A percentile compares a stretch with the other conserved stretches of the same genome.
phyloP scores from a whole-genome alignment of 2,113 vertebrate species.

The Myrmecophaga tridactyla region DNA sequence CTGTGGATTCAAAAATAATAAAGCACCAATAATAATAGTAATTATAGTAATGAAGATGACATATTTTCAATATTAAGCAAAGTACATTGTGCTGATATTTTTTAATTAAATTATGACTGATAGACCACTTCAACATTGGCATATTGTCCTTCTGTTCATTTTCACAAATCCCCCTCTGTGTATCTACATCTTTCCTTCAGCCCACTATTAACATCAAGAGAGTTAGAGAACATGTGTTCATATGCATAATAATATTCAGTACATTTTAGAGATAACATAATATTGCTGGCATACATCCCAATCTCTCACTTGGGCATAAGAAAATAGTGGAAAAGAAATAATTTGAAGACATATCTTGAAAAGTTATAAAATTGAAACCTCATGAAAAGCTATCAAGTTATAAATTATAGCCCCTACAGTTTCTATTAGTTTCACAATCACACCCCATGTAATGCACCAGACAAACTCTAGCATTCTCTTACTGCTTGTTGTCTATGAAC shows the following conservation, averaged over 20 bases:
- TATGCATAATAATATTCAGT: neutral
- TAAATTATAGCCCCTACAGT: neutral
- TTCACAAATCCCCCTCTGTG: neutral
- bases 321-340: slow-evolving; percentile 4
- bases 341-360: neutral
- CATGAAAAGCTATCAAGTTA: neutral
- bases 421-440: neutral
- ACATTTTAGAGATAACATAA: neutral
- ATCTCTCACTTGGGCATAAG: neutral
- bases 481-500: neutral
- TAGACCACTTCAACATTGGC: neutral
- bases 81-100: neutral
- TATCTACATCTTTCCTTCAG: neutral
- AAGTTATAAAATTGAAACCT: neutral
- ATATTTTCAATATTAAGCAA: neutral
- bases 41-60: neutral
- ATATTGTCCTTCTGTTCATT: neutral
- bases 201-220: neutral
- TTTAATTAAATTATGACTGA: neutral
- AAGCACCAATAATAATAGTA: neutral
- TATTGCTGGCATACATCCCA: neutral
- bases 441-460: neutral
- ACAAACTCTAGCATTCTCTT: neutral
- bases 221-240: neutral
- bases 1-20: neutral